Evolutionary conservation across 2,888 invertebrate genomes (phyloP).

Genomic region (Hyalella azteca): DNA sequence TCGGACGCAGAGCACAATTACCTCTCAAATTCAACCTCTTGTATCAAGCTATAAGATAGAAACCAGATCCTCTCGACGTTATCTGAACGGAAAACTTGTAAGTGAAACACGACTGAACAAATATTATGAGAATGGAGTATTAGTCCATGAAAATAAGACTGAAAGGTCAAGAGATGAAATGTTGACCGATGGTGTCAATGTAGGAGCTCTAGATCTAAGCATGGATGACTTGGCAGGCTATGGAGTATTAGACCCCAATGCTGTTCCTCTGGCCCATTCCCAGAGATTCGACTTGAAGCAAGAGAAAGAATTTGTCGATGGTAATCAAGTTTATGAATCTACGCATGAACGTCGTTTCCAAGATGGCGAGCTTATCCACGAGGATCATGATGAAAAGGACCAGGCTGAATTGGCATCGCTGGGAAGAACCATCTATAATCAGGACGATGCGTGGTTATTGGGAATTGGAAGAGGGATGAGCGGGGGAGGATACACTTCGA

Average conservation of each 20-base stretch:
- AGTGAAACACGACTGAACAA: slow-evolving; percentile 49
- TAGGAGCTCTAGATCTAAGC: slow-evolving; percentile 38
- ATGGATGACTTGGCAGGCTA: slow-evolving; percentile 39
- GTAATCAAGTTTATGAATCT: slow-evolving; percentile 49
- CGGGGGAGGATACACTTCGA: background rate
- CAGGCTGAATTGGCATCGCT: slow-evolving; percentile 40
- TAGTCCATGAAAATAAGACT: slow-evolving; percentile 51
- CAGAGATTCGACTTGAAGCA: slow-evolving; percentile 50
- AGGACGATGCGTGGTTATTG: background rate
- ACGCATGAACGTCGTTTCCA: slow-evolving; percentile 52
- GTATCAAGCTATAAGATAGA: slow-evolving; percentile 26
- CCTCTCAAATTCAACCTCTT: slow-evolving; percentile 25
- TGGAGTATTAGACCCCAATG: slow-evolving; percentile 35
- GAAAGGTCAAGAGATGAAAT: slow-evolving; percentile 47
- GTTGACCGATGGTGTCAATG: slow-evolving; percentile 34
- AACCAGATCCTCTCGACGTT: slow-evolving; percentile 44
- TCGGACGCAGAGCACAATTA: slow-evolving; percentile 2
- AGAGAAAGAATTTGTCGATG: slow-evolving; percentile 50
- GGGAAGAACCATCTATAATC: background rate
- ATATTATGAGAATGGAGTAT: slow-evolving; percentile 49
- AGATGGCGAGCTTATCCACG: slow-evolving; percentile 50
- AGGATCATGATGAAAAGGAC: slow-evolving; percentile 52
- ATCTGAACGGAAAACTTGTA: slow-evolving; percentile 52
- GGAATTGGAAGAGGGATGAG: background rate
- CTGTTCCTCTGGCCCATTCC: slow-evolving; percentile 46